These are phyloP conservation scores for Rhagium mordax DNA, from an alignment of 2,888 invertebrate species.

Conservation along the genomic window DNA sequence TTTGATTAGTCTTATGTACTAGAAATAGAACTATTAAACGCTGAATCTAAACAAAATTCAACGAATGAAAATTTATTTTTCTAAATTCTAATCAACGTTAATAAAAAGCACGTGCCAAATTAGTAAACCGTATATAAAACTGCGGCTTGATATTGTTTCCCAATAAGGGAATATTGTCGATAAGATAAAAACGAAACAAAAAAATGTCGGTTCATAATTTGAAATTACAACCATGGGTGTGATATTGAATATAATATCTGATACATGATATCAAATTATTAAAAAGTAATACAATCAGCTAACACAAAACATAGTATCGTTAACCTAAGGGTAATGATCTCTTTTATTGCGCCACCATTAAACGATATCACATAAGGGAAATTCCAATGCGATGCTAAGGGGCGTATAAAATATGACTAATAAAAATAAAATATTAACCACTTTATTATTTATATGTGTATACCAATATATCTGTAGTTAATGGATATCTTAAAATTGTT, in stretches of 20 bases:
- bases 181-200: background rate
- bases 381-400: background rate
- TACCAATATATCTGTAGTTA: too few species aligned
- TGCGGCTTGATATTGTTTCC: background rate
- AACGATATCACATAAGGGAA: background rate
- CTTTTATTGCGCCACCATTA: background rate
- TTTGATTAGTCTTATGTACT: too few species aligned
- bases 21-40: background rate
- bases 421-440: background rate
- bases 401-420: background rate
- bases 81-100: background rate
- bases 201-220: background rate
- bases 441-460: too few species aligned
- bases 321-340: background rate
- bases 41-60: background rate
- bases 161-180: background rate
- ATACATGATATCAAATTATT: background rate
- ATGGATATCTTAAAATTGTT: too few species aligned
- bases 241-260: background rate
- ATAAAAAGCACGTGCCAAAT: background rate
- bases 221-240: background rate
- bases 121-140: background rate
- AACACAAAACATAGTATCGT: background rate
- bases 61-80: background rate
- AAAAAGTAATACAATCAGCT: background rate